Evolutionary conservation across 1,140 invertebrate genomes (phyloP), one percentile per base, ranked within the genome.

Genomic region (Drosophila watanabei): DNA sequence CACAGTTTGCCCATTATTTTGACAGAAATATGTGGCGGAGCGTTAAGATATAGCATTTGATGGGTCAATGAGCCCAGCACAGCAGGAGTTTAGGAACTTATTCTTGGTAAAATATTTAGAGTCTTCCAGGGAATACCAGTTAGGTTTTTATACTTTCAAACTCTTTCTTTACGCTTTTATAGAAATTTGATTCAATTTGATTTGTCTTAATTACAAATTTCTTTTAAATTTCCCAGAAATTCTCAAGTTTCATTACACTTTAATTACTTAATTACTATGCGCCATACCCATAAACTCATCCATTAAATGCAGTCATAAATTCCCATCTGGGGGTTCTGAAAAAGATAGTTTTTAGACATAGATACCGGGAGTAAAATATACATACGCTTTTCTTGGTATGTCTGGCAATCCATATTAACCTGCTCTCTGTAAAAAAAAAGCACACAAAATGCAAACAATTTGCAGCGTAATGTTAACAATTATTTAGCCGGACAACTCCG

Each of bases 381-480:
- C 48, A 10, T 30, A 56, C 30, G 5, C 57, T 35, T 66, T 49
- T 49, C 37, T 51, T 11, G 61, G 48, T 28, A 70, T 46, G 68
- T n/a, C 68, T 54, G 62, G 46, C 28, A 32, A 41, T 51, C 35
- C 66, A 70, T 45, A 14, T 45, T 45, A 14, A 11, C 24, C 13
- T 10, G 30, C 32, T 41, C 28, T 20, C 32, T 28, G 49, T 5
- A n/a, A 18, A 16, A 18, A 39, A 11, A 72, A 37, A 49, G 18
- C 1, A 35, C 28, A 24, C 46, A 46, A 75, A 75, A 54, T 64
- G 30, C 59, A 28, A 56, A 24, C 72, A 59, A 76, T 77, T 57
- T 78, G 72, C 73, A 51, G 54, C 37, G 56, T 61, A 78, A 77
- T 77, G 73, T 41, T 39, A 68, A 61, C 75, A 77, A 77, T 76